phyloP scores from a whole-genome alignment of 2,113 vertebrate species.

The Elanoides forficatus region DNA sequence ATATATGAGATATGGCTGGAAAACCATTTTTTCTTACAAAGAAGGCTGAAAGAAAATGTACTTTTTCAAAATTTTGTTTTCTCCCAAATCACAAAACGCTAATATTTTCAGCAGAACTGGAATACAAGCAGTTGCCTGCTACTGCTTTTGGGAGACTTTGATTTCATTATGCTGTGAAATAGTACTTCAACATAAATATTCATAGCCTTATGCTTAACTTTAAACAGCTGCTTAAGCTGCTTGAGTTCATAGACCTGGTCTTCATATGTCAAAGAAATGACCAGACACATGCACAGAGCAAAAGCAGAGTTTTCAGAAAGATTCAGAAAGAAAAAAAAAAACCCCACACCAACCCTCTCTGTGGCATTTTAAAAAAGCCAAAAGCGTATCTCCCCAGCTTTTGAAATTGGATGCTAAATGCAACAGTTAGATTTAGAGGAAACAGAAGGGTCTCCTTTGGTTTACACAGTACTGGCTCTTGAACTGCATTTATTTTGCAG shows the following conservation, averaged over 20 bases:
- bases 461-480: neutral
- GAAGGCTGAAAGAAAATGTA: neutral
- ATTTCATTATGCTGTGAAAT: neutral
- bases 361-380: neutral
- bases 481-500: neutral
- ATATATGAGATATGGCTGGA: neutral
- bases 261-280: constrained; percentile 3
- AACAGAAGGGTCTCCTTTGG: neutral
- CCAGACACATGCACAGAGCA: neutral
- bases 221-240: constrained; percentile 3
- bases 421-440: neutral
- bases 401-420: neutral
- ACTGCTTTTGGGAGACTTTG: neutral
- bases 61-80: neutral
- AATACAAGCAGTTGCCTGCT: neutral
- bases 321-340: neutral
- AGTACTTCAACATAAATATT: neutral
- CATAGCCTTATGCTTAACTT: neutral
- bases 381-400: neutral
- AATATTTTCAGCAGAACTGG: neutral
- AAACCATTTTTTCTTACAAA: neutral
- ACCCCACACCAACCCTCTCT: neutral
- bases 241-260: neutral
- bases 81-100: neutral
- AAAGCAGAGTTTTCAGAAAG: neutral